Conservation (phyloP, 1,140 invertebrate genomes). For the Hyposmocoma kahamanoa region DNA sequence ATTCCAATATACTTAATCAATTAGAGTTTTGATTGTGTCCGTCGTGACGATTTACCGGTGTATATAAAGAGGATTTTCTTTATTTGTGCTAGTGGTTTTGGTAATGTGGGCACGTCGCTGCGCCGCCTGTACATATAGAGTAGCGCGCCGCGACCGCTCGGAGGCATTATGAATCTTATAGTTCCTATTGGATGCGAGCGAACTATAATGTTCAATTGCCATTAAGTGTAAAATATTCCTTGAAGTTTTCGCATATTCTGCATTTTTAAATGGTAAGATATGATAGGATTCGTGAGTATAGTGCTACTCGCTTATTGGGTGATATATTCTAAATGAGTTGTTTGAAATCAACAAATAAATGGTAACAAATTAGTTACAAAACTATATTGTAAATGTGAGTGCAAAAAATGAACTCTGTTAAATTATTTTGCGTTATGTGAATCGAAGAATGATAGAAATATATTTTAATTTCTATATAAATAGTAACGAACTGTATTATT, state of each 20-base stretch:
- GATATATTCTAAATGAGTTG: constrained; percentile 70
- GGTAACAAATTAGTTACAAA: constrained; percentile 60
- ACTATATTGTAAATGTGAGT: constrained; percentile 72
- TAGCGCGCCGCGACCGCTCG: constrained; percentile 25
- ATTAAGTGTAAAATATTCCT: constrained; percentile 66
- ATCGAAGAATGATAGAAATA: constrained; percentile 72
- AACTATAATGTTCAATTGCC: constrained; percentile 73
- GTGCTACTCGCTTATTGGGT: constrained; percentile 68
- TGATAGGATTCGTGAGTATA: constrained; percentile 60
- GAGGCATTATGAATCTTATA: constrained; percentile 71
- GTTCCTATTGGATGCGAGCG: constrained; percentile 69
- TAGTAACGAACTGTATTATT: constrained; percentile 74
- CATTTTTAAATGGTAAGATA: constrained; percentile 70
- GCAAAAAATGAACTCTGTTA: constrained; percentile 73
- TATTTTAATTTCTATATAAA: constrained; percentile 72
- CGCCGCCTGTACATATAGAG: constrained; percentile 52
- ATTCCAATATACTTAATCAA: constrained; percentile 55
- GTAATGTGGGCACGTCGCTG: constrained; percentile 32
- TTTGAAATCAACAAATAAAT: constrained; percentile 57
- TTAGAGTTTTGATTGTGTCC: constrained; percentile 51
- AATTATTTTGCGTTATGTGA: constrained; percentile 75
- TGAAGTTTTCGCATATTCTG: constrained; percentile 70
- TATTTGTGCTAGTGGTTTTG: constrained; percentile 61
- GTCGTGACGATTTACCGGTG: constrained; percentile 44
- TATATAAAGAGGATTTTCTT: constrained; percentile 55